Base-by-base conservation (phyloP, 2,113 vertebrate species). In the Muscicapa adusta region DNA sequence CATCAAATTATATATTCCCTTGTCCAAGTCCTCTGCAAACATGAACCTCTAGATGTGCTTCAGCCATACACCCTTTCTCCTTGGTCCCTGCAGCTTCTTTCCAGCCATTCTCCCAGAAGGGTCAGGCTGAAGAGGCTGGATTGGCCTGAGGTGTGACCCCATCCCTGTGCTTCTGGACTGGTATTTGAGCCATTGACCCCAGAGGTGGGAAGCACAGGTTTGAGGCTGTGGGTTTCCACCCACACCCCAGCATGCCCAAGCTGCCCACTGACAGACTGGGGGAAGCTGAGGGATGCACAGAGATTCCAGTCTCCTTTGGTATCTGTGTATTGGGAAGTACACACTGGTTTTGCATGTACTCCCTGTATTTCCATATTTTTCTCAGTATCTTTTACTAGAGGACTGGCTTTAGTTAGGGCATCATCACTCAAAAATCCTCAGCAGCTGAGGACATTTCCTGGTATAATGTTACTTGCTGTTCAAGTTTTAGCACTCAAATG, bases 311-410 rank as follows among this genome's bases (percentile, higher is more conserved):
- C 34, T 75, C 48, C 28, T 62, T 58, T 47, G 68, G 51, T 66
- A 67, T 38, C 42, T 4, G 3, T 45, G 18, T 9, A 9, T 42
- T n/a, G 7, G 8, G n/a, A 73, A 0, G 0, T 57, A 51, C 56
- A 47, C 40, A 42, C 5, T 77, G 11, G 3, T 80, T 89, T 67
- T 70, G 9, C 61, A 9, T 1, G 5, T 22, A 11, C 38, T 6
- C 42, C 5, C 1, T 26, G 33, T 10, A 48, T 40, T 83, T 58
- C 58, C 0, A 0, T 65, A 45, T 28, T 85, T 73, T 89, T 14
- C 10, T 72, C 70, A n/a, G 11, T 14, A 26, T 45, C 18, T 76
- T 89, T 70, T 47, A 22, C 51, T 45, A 58, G 42, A 40, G 8
- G 31, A 38, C 34, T 45, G 61, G 36, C 25, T 89, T 78, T 75